Evolutionary conservation across 2,888 invertebrate genomes (phyloP), one percentile per base, ranked within the genome.

Genomic region (Hypomecis atomaria): DNA sequence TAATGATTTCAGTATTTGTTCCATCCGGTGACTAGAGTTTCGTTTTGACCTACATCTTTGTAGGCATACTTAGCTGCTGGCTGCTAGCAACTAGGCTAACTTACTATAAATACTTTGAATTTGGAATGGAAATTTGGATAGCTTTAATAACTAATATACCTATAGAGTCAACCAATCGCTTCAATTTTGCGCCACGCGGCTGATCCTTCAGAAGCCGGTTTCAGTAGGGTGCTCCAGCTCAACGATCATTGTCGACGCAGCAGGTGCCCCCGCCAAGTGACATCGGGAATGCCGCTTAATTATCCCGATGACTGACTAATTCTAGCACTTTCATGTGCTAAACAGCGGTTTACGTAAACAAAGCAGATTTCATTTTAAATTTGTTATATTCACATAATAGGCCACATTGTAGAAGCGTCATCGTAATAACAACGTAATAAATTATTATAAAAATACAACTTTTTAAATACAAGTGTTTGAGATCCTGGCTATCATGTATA

Each of bases 181-280:
- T 70, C 49, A 66, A 40, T 56, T 67, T 81, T 78, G 63, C 49
- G 65, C 81, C 83, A 74, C 44, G 66, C 72, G 67, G 63, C 68
- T 72, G 70, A 76, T 82, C 67, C 64, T 69, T 59, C 67, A 63
- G 73, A 77, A 82, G 79, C 78, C 74, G 75, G 73, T 76, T 77
- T 79, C 78, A 74, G 78, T 83, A 84, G 86, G 78, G 83, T 78
- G 76, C 89, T 89, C 76, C 75, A 85, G 72, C 78, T 88, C 81
- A 82, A 89, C 81, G 84, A 84, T 81, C 85, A 86, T 87, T 87
- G 88, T 86, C 79, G 76, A 75, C 76, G 71, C 74, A 74, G 70
- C 76, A 76, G 78, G 73, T 75, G 71, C 72, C 76, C 67, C 71
- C 69, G 78, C 81, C 74, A 81, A 77, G 76, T 73, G 73, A 71